phyloP scores from a whole-genome alignment of 1,140 invertebrate genomes.

The Cotesia vestalis region DNA sequence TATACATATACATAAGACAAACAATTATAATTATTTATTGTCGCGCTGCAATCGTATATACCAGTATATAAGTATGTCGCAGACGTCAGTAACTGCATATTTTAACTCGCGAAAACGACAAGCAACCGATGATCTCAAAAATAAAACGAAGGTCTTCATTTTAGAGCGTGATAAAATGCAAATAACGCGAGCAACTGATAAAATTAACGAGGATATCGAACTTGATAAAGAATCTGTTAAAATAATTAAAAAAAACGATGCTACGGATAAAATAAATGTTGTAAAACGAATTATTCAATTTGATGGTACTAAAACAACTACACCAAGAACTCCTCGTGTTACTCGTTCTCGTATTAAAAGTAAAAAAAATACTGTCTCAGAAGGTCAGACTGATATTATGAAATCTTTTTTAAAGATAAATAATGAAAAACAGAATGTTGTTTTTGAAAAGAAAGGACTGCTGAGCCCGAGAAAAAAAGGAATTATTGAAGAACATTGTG shows the following conservation, averaged over 20 bases:
- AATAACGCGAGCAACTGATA: not conserved
- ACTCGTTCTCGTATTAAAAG: conserved; percentile 33
- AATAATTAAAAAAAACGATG: not conserved
- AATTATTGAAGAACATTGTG: conserved; percentile 31
- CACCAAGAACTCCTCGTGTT: conserved; percentile 35
- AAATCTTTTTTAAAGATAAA: conserved; percentile 58
- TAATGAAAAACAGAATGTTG: conserved; percentile 47
- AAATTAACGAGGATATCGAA: conserved; percentile 30
- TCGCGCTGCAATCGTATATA: conserved; percentile 27
- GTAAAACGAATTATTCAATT: conserved; percentile 56
- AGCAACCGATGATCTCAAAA: conserved; percentile 71
- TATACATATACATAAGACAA: not conserved
- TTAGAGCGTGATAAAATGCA: conserved; percentile 52
- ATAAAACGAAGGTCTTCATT: conserved; percentile 70
- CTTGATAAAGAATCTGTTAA: conserved; percentile 18
- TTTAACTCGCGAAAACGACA: conserved; percentile 76
- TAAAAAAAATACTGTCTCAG: conserved; percentile 41
- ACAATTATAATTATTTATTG: conserved; percentile 9
- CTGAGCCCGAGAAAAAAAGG: conserved; percentile 57
- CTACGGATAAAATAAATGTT: conserved; percentile 42
- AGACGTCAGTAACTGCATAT: conserved; percentile 75
- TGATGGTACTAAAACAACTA: conserved; percentile 47
- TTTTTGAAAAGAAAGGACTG: conserved; percentile 59
- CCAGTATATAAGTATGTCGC: conserved; percentile 68
- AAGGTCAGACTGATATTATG: conserved; percentile 56